These are phyloP conservation scores for Charina bottae DNA, from an alignment of 2,113 vertebrate genomes.

Conservation along the genomic window DNA sequence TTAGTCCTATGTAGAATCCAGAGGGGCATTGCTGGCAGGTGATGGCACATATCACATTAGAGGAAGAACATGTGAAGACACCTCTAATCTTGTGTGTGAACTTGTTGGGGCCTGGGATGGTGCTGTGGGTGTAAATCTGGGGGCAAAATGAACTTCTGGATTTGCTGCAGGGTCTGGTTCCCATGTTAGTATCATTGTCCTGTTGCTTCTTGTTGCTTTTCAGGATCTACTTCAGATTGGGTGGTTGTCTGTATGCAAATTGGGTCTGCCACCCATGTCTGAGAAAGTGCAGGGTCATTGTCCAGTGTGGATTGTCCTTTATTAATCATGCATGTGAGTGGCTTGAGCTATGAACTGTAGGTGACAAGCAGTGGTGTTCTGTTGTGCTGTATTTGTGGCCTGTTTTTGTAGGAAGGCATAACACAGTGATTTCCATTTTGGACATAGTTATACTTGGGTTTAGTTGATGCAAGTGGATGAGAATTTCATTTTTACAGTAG, in stretches of 20 bases:
- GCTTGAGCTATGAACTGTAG: neutral
- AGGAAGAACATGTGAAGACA: neutral
- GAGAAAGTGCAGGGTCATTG: neutral
- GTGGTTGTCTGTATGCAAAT: neutral
- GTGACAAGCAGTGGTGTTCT: neutral
- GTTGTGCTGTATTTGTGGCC: neutral
- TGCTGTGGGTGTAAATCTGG: neutral
- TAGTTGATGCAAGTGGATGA: neutral
- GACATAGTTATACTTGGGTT: neutral
- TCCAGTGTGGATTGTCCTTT: neutral
- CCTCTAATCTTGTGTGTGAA: neutral
- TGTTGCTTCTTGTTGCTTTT: neutral
- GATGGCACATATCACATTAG: neutral
- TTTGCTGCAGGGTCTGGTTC: neutral
- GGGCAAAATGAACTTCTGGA: neutral
- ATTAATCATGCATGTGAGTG: neutral
- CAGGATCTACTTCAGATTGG: neutral
- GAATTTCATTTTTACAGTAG: neutral
- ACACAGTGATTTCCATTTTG: neutral
- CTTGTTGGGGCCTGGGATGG: neutral
- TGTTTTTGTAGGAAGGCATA: neutral
- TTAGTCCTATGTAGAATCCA: neutral
- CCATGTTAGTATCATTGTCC: neutral
- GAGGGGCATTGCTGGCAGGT: neutral
- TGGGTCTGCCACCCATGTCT: neutral